Evolutionary conservation across 1,140 invertebrate genomes (phyloP).

Genomic region (Oryctes rhinoceros): DNA sequence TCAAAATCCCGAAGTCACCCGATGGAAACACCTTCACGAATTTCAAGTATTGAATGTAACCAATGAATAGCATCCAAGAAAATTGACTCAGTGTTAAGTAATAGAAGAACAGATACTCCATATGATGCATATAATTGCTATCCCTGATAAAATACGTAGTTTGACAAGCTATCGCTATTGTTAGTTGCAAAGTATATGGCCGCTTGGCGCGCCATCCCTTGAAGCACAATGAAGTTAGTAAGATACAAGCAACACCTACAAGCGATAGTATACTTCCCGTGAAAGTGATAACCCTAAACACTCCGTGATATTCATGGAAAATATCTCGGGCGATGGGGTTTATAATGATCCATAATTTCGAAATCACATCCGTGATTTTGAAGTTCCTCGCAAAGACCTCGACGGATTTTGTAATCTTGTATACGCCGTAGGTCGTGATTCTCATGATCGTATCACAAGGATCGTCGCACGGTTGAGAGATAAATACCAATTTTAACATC

Average conservation of each 20-base stretch:
- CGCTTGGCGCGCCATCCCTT: conserved; percentile 66
- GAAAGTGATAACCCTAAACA: conserved; percentile 67
- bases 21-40: conserved; percentile 67
- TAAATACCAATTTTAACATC: not conserved
- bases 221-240: conserved; percentile 66
- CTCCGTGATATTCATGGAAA: not conserved
- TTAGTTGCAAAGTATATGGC: conserved; percentile 69
- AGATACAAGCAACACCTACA: conserved; percentile 66
- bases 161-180: conserved; percentile 66
- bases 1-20: conserved; percentile 55
- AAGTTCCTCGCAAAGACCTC: not conserved
- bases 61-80: conserved; percentile 72
- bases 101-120: conserved; percentile 66
- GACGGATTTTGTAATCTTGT: not conserved
- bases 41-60: conserved; percentile 68
- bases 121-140: conserved; percentile 60
- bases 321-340: not conserved
- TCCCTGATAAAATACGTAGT: conserved; percentile 64
- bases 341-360: not conserved
- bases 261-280: conserved; percentile 68
- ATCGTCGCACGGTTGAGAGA: not conserved
- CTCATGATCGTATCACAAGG: not conserved
- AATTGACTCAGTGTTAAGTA: conserved; percentile 70
- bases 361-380: not conserved
- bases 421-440: not conserved